phyloP scores from a whole-genome alignment of 2,797 vertebrate genomes.

The Malacoraja senta region DNA sequence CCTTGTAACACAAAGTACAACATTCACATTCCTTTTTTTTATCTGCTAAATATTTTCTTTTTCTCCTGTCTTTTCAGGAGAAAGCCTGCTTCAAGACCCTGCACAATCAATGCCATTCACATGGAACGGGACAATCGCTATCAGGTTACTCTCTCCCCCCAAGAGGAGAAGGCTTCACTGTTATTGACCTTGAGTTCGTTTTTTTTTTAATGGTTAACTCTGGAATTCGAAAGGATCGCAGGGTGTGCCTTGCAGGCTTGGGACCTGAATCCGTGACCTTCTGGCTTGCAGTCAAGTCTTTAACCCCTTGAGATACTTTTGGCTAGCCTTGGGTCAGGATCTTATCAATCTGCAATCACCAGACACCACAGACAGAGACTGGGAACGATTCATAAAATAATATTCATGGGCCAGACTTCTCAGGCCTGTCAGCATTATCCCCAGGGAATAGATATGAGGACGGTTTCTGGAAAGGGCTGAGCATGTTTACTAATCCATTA shows the following conservation, averaged over 20 bases:
- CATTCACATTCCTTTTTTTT: neutral
- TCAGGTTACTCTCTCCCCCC: neutral
- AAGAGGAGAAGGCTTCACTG: neutral
- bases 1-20: neutral
- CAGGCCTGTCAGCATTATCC: neutral
- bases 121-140: neutral
- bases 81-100: neutral
- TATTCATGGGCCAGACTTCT: neutral
- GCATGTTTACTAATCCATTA: neutral
- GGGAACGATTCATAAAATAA: slow-evolving; percentile 11
- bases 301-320: slow-evolving; percentile 11
- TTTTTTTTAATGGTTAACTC: neutral
- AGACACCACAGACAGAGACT: neutral
- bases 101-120: neutral
- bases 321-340: neutral
- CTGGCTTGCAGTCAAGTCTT: neutral
- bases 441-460: neutral
- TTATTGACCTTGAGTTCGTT: neutral
- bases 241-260: neutral
- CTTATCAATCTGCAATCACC: neutral
- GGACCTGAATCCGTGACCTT: neutral
- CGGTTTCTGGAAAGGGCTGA: neutral
- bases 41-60: neutral
- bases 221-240: slow-evolving; percentile 9
- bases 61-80: neutral